Evolutionary conservation across 2,888 invertebrate genomes (phyloP), one percentile per base, ranked within the genome.

Genomic region (Brachynemurus nebulosus): DNA sequence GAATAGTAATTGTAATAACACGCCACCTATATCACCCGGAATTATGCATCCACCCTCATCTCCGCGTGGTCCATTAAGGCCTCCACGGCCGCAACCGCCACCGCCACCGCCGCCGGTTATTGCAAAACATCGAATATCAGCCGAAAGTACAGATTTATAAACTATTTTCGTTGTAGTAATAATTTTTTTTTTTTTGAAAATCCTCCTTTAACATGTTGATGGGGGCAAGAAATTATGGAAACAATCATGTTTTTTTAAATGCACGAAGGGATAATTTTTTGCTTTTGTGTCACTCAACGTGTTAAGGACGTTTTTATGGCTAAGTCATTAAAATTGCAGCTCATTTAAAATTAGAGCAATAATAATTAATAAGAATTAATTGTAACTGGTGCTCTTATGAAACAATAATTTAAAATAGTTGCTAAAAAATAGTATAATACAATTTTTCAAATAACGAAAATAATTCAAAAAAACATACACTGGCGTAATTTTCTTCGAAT

Each of bases 91-190:
- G 4, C 62, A 63, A 12, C 59, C 64, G 45, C 66, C 66, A 14
- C 66, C 66, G 7, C 66, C 66, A 17, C 65, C 65, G 16, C 65
- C 65, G n/a, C 65, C 64, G 2, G 47, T 52, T 19, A 49, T 57
- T 25, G 47, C 14, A 9, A 25, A 25, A 17, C 25, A 20, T 16
- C 14, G 12, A 20, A 25, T 21, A 19, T 27, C 53, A 16, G n/a
- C n/a, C n/a, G 61, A 64, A 44, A 64, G 63, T 53, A 64, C 64
- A 44, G 61, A 64, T 52, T 59, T 64, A 52, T 64, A 57, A 58
- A n/a, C n/a, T n/a, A n/a, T n/a, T n/a, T n/a, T n/a, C n/a, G n/a
- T n/a, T n/a, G n/a, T n/a, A n/a, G n/a, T n/a, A n/a, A n/a, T n/a
- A n/a, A n/a, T n/a, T n/a, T n/a, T n/a, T n/a, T n/a, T n/a, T n/a